Percentiles rank a stretch among this genome's conserved stretches.
These are phyloP conservation scores for Ooceraea biroi DNA, from an alignment of 1,140 invertebrate species.

Conservation along the genomic window DNA sequence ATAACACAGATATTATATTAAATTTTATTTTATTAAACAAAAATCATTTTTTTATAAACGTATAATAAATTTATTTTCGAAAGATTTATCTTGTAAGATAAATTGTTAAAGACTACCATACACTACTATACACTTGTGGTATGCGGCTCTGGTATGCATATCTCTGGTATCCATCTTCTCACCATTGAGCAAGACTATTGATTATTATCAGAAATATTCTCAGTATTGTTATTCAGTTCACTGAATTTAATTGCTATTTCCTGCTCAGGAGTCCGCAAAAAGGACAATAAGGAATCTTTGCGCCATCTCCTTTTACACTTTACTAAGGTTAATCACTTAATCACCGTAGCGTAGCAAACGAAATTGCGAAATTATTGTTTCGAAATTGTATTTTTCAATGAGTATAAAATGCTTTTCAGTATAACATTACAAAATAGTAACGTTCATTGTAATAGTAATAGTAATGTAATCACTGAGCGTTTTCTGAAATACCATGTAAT, in stretches of 20 bases:
- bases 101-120: too few relatives aligned
- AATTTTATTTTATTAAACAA: background rate
- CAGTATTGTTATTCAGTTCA: conserved; percentile 83
- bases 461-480: too few relatives aligned
- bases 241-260: conserved; percentile 83
- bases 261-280: conserved; percentile 77
- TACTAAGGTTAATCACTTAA: conserved; percentile 56
- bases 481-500: too few relatives aligned
- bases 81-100: too few relatives aligned
- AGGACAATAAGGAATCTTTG: conserved; percentile 71
- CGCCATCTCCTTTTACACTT: conserved; percentile 50
- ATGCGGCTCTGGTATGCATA: too few relatives aligned
- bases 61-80: too few relatives aligned
- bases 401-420: background rate
- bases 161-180: conserved; percentile 45
- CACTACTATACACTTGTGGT: too few relatives aligned
- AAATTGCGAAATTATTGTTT: conserved; percentile 29
- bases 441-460: too few relatives aligned
- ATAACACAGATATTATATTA: background rate
- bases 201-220: conserved; percentile 78
- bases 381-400: background rate
- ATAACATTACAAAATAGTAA: conserved; percentile 5
- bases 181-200: conserved; percentile 35
- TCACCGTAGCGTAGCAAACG: conserved; percentile 31
- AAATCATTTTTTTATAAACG: too few relatives aligned